Base-by-base conservation (phyloP, 2,113 vertebrate species). In the Sebastes fasciatus region DNA sequence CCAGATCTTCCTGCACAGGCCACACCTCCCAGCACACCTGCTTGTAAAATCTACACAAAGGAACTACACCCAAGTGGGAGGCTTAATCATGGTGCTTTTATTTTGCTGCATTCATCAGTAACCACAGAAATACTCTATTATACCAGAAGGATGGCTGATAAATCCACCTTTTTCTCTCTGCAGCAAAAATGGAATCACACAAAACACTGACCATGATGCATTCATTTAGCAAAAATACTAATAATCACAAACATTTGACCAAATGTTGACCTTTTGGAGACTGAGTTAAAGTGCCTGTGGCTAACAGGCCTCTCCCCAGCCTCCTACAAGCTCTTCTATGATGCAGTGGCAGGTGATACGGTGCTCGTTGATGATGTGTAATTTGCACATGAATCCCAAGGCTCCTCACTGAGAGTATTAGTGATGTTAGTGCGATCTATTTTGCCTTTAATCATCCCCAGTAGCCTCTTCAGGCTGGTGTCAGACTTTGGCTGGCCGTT, bases 1-100 rank as follows among this genome's bases (percentile, higher is more conserved):
- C 19, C 14, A 62, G 9, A 8, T 46, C 11, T 51, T 48, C 43
- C 14, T 64, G 9, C 26, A 78, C 12, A 86, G 73, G 57, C 86
- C 90, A 87, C 88, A 42, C 91, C 92, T 67, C 48, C 49, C 12
- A 23, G 26, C 86, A 88, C 88, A 92, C 89, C 91, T 87, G 89
- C 43, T 72, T 19, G n/a, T 26, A 43, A 85, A 57, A 62, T 48
- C 17, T 16, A 60, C 34, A 58, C 60, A 80, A 9, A 84, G 2
- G 66, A 77, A 68, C 26, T 12, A 67, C 58, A 67, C 52, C 34
- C 55, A 51, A 8, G 13, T 7, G 14, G 48, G 42, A n/a, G 46
- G 5, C 10, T 82, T 43, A 46, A 76, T 80, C 0, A 65, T 16
- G 4, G 13, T 34, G 64, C 11, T 65, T 91, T 93, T 88, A 87